Conservation (phyloP, 2,888 invertebrate genomes). For the Lycocerus yunnanus region DNA sequence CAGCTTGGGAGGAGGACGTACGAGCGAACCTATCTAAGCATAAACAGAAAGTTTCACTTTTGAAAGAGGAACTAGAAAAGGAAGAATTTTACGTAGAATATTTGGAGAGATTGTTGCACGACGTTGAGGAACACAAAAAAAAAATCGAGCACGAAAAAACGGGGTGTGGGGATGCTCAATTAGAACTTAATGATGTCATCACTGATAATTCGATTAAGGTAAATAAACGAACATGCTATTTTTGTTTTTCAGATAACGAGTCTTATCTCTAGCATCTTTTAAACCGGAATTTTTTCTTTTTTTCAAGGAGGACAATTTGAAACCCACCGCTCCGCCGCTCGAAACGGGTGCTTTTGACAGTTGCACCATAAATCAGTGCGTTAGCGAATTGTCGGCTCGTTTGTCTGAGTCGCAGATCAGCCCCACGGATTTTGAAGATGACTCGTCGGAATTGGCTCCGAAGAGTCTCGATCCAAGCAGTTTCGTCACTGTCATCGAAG, state of each 20-base stretch:
- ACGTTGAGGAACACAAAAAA: conserved; percentile 82
- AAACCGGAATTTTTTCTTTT: neutral
- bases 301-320: conserved; percentile 8
- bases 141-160: conserved; percentile 53
- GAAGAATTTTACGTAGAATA: conserved; percentile 91
- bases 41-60: conserved; percentile 80
- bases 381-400: conserved; percentile 67
- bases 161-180: conserved; percentile 34
- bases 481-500: conserved; percentile 88
- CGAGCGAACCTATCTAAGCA: conserved; percentile 87
- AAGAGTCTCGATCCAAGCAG: conserved; percentile 60
- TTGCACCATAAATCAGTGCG: conserved; percentile 66
- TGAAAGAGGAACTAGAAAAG: conserved; percentile 85
- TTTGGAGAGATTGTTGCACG: conserved; percentile 80
- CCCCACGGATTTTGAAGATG: neutral
- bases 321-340: conserved; percentile 39
- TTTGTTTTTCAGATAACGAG: neutral
- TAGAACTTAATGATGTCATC: conserved; percentile 35
- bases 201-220: conserved; percentile 41
- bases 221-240: conserved; percentile 29
- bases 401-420: conserved; percentile 28
- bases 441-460: conserved; percentile 15
- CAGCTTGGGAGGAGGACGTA: conserved; percentile 93
- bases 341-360: conserved; percentile 44
- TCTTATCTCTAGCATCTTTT: neutral